Percentiles rank a stretch among this genome's conserved stretches.
These are phyloP conservation scores for Drosophila borborema DNA, from an alignment of 2,888 invertebrate genomes.

Conservation along the genomic window DNA sequence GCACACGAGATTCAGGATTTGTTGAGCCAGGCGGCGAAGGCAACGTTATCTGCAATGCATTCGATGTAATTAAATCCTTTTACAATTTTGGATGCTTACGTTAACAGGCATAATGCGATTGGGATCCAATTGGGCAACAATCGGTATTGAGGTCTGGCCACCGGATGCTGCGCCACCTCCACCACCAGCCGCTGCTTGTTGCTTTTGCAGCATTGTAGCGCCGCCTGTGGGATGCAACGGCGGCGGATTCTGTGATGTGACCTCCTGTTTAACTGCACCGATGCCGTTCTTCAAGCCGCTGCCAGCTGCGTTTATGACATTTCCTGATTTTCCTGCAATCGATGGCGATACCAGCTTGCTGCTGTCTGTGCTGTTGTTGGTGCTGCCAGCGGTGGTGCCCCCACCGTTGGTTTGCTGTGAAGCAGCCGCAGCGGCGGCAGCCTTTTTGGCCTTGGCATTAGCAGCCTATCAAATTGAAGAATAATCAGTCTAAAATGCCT, in stretches of 20 bases:
- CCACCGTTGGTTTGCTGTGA: slow-evolving; percentile 67
- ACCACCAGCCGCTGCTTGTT: slow-evolving; percentile 60
- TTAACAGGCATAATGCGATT: slow-evolving; percentile 87
- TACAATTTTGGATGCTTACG: slow-evolving; percentile 68
- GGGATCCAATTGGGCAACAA: slow-evolving; percentile 86
- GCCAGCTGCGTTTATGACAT: slow-evolving; percentile 35
- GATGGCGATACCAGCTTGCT: slow-evolving; percentile 41
- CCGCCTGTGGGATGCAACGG: slow-evolving; percentile 78
- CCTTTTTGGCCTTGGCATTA: slow-evolving; percentile 84
- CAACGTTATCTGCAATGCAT: slow-evolving; percentile 89
- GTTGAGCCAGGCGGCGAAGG: slow-evolving; percentile 90
- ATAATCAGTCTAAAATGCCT: slow-evolving; percentile 7
- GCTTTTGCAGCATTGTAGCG: slow-evolving; percentile 73
- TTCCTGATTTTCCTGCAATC: slow-evolving; percentile 50
- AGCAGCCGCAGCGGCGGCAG: slow-evolving; percentile 82
- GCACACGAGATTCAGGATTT: slow-evolving; percentile 89
- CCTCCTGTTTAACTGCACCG: slow-evolving; percentile 72
- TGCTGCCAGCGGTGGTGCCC: slow-evolving; percentile 15
- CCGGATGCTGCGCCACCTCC: slow-evolving; percentile 20
- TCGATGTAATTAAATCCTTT: neutral
- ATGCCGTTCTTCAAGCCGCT: slow-evolving; percentile 70
- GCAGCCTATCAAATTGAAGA: slow-evolving; percentile 73
- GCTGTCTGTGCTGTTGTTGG: slow-evolving; percentile 42
- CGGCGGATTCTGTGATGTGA: slow-evolving; percentile 79
- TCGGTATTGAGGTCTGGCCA: slow-evolving; percentile 82